phyloP scores from a whole-genome alignment of 2,888 invertebrate genomes.

The Melinaea marsaeus region DNA sequence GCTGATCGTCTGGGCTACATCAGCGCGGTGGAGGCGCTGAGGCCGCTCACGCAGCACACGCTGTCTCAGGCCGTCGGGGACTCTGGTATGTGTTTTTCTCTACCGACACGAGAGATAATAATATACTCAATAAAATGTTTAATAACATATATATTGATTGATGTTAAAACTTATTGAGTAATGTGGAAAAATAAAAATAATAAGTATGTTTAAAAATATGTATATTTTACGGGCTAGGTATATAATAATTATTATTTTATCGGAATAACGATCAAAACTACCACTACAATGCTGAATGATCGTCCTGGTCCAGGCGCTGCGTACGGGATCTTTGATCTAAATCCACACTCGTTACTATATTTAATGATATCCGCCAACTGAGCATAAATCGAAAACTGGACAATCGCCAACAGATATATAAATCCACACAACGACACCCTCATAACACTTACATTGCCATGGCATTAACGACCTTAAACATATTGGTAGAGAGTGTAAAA shows the following conservation, averaged over 20 bases:
- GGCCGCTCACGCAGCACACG: constrained; percentile 89
- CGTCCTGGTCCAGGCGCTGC: constrained; percentile 22
- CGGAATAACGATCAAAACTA: no score
- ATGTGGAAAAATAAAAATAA: no score
- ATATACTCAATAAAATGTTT: constrained; percentile 7
- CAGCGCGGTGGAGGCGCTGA: constrained; percentile 97
- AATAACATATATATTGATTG: no score
- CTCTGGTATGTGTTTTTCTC: neutral
- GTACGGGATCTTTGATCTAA: constrained; percentile 39
- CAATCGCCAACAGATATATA: constrained; percentile 29
- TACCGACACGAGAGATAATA: neutral
- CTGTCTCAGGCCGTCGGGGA: constrained; percentile 74
- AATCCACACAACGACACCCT: constrained; percentile 13
- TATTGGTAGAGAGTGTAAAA: no score
- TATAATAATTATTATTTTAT: no score
- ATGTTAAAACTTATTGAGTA: no score
- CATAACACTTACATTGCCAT: neutral
- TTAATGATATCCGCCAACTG: constrained; percentile 52
- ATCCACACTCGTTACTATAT: constrained; percentile 41
- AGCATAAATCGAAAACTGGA: constrained; percentile 52
- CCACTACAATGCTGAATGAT: neutral
- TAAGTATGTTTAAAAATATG: no score
- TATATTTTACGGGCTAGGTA: no score
- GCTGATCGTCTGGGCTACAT: constrained; percentile 98
- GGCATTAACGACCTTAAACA: constrained; percentile 5